Evolutionary conservation across 2,113 vertebrate genomes (phyloP), one percentile per base, ranked within the genome.

Genomic region (Furnarius figulus): DNA sequence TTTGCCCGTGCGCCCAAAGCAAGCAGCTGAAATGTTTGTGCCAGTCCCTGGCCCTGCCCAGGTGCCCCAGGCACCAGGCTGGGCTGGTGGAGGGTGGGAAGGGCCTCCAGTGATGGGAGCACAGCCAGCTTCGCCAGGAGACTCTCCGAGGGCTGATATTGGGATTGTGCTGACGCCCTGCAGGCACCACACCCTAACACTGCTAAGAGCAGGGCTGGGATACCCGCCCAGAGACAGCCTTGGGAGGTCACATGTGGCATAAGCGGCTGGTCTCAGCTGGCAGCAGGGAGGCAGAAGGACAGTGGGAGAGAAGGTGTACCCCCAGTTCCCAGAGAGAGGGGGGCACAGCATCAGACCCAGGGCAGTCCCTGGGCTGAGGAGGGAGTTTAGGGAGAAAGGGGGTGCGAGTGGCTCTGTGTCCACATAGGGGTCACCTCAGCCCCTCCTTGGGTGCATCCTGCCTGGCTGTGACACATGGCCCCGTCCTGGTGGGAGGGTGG

Each of bases 31-130:
- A 53, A 76, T 0, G 5, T 50, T 0, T 1, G 77, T 90, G 61
- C 71, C 87, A 87, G 74, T 56, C 27, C 49, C 90, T 3, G 1
- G 90, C 95, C 90, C 95, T 95, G 78, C 92, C 94, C 94, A 75
- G 30, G 89, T 89, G 81, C 76, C 47, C 28, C 15, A 17, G 81
- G 84, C 79, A 83, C 35, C 0, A 3, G 56, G 37, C 8, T 81
- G 59, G 33, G 70, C 66, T 63, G 44, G 74, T 2, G 1, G 12
- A 65, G 59, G 79, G 78, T 63, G 47, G n/a, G 73, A 87, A 92
- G 80, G 73, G 80, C 61, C 68, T 80, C 59, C 2, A 3, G 76
- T 2, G 6, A 55, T 53, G 30, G 76, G 47, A 89, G 21, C 24
- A 0, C 1, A 1, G 83, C 82, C 63, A 81, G 68, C 33, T 70